Evolutionary conservation across 2,113 vertebrate species (phyloP).

Genomic region (Vimba vimba): DNA sequence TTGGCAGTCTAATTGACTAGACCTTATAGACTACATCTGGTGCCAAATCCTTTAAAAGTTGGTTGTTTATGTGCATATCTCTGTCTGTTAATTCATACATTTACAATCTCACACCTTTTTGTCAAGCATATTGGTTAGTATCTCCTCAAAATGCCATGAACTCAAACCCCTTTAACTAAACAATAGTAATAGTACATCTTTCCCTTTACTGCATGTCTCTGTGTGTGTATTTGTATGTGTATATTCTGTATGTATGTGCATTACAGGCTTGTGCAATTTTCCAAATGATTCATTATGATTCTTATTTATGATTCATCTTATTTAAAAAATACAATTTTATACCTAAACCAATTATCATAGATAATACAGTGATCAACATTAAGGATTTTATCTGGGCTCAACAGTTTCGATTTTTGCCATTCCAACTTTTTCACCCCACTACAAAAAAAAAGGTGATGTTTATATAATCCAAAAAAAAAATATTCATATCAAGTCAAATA

Average conservation of each 20-base stretch:
- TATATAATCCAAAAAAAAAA: not conserved
- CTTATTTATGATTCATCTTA: not conserved
- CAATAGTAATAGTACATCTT: conserved; percentile 26
- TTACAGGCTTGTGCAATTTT: conserved; percentile 49
- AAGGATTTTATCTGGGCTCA: not conserved
- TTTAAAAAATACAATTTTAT: no score
- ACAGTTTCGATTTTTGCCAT: not conserved
- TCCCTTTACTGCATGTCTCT: conserved; percentile 40
- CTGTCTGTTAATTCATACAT: not conserved
- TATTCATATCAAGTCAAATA: no score
- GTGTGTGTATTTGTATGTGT: conserved; percentile 38
- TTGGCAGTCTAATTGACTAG: not conserved
- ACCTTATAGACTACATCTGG: not conserved
- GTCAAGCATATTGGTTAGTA: not conserved
- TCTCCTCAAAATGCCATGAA: conserved; percentile 20
- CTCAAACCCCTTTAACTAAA: not conserved
- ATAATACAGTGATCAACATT: not conserved
- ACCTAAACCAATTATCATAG: no score
- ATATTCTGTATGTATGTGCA: conserved; percentile 32
- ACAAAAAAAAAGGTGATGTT: not conserved
- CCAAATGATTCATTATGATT: not conserved
- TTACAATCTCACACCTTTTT: not conserved
- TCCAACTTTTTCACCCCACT: no score
- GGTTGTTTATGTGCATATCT: conserved; percentile 4
- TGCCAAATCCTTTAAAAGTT: not conserved